Evolutionary conservation across 2,113 vertebrate species (phyloP).

Genomic region (Ardeotis arabs): DNA sequence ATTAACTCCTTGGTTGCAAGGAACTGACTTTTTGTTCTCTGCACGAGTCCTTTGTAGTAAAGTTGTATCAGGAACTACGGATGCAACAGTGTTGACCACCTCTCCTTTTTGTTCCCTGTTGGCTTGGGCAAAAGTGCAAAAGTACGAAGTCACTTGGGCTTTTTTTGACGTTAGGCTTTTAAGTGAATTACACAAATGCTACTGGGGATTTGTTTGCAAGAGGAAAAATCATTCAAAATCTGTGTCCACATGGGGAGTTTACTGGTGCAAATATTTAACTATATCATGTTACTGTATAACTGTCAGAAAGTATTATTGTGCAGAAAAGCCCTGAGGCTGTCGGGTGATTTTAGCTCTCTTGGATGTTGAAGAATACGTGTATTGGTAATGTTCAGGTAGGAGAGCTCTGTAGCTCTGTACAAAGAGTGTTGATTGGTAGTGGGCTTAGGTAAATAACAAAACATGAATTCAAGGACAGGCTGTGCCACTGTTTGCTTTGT

Average conservation of each 20-base stretch:
- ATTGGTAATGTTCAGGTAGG: neutral
- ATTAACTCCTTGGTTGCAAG: conserved; percentile 20
- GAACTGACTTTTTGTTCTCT: conserved; percentile 26
- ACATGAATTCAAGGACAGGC: neutral
- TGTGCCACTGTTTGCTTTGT: neutral
- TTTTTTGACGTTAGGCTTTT: neutral
- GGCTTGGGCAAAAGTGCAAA: neutral
- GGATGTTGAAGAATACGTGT: neutral
- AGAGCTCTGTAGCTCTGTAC: neutral
- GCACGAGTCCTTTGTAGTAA: neutral
- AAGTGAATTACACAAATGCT: neutral
- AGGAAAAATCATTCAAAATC: neutral
- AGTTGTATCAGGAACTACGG: neutral
- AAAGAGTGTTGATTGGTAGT: neutral
- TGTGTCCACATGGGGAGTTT: neutral
- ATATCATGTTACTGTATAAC: neutral
- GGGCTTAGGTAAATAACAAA: neutral
- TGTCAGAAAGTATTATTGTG: neutral
- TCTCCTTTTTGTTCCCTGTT: neutral
- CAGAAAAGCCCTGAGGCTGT: neutral
- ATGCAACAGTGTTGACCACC: neutral
- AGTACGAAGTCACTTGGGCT: neutral
- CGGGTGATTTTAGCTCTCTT: neutral
- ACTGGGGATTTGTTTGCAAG: neutral
- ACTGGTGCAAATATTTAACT: neutral